phyloP scores from a whole-genome alignment of 2,113 vertebrate species.

The Peucedramus taeniatus region DNA sequence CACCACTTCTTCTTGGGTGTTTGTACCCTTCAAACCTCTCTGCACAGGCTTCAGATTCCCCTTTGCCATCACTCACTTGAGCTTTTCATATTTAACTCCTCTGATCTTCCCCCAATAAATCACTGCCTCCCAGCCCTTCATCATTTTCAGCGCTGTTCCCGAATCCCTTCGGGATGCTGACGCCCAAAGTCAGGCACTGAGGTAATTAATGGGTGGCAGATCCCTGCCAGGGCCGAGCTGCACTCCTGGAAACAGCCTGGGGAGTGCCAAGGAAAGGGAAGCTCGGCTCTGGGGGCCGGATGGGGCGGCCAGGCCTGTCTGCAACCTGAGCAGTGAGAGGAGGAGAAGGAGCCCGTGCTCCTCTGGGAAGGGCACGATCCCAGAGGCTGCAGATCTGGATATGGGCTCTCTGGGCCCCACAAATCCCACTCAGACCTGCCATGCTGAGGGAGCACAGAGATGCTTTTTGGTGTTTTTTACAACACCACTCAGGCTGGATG shows the following conservation, averaged over 20 bases:
- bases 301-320: background rate
- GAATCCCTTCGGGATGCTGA: background rate
- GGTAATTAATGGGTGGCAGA: background rate
- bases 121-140: background rate
- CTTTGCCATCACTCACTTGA: background rate
- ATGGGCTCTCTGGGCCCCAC: background rate
- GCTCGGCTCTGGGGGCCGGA: background rate
- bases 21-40: background rate
- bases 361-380: background rate
- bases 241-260: background rate
- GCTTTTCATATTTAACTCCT: slow-evolving; percentile 23
- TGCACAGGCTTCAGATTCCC: background rate
- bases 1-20: background rate
- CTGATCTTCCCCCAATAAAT: background rate
- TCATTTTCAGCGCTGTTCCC: background rate
- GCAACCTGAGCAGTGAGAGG: background rate
- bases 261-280: background rate
- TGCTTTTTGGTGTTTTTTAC: accelerated
- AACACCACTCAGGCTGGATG: background rate
- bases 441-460: background rate
- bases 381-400: accelerated
- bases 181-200: background rate
- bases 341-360: background rate
- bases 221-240: background rate
- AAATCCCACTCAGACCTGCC: no score